Percentiles rank a stretch among this genome's conserved stretches.
Evolutionary conservation across 2,888 invertebrate genomes (phyloP).

Genomic region (Tinea trinotella): DNA sequence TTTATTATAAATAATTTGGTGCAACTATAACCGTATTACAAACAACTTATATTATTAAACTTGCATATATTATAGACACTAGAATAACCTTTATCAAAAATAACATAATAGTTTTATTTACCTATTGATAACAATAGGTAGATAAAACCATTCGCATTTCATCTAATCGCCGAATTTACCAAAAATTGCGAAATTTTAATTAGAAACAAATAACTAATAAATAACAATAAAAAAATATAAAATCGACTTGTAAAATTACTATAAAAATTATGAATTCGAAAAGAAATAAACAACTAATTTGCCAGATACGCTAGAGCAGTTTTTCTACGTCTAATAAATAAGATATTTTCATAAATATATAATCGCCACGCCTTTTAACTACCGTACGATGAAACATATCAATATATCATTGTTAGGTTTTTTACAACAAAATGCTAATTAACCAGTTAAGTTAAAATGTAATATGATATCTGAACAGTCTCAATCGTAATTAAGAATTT

Average conservation of each 20-base stretch:
- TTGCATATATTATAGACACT: too few species aligned
- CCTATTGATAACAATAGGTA: too few species aligned
- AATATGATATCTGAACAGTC: neutral
- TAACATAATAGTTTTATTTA: too few species aligned
- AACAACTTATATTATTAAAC: too few species aligned
- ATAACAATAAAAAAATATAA: too few species aligned
- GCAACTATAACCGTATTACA: too few species aligned
- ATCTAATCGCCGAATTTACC: too few species aligned
- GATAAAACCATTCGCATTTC: too few species aligned
- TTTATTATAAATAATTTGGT: too few species aligned
- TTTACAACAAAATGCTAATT: slow-evolving; percentile 1
- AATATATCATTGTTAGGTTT: slow-evolving; percentile 9
- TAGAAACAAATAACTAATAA: too few species aligned
- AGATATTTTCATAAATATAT: neutral
- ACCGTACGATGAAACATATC: slow-evolving; percentile 1
- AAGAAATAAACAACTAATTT: neutral
- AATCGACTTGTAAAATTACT: neutral
- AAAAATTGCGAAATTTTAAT: too few species aligned
- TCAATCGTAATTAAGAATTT: neutral
- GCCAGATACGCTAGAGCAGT: neutral
- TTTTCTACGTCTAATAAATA: neutral
- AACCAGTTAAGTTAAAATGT: slow-evolving; percentile 8
- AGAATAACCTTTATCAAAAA: too few species aligned
- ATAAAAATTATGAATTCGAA: neutral
- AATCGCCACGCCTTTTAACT: slow-evolving; percentile 14